Conservation (phyloP, 2,797 vertebrate species). For the Schizopygopsis malacanthus region DNA sequence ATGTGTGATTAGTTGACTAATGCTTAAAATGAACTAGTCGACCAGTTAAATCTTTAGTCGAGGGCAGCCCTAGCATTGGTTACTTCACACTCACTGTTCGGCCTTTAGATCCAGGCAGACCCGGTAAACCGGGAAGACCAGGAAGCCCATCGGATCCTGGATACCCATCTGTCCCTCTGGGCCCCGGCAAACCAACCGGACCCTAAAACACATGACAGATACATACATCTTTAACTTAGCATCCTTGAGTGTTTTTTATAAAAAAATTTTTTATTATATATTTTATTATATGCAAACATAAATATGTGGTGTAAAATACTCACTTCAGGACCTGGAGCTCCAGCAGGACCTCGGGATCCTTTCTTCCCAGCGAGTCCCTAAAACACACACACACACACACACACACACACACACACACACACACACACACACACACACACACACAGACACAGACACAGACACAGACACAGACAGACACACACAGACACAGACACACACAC, state of each 20-base stretch:
- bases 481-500: constrained; percentile 1
- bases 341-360: constrained; percentile 84
- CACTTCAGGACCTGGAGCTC: constrained; percentile 86
- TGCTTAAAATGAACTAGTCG: not conserved
- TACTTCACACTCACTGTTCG: constrained; percentile 47
- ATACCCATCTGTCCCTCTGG: constrained; percentile 82
- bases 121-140: constrained; percentile 83
- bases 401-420: constrained; percentile 14
- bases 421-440: constrained; percentile 1
- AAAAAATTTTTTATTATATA: not conserved
- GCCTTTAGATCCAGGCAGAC: constrained; percentile 83
- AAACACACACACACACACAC: constrained; percentile 61
- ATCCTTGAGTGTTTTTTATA: not conserved
- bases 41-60: no score
- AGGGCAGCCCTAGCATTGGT: no score
- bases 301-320: constrained; percentile 69
- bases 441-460: constrained; percentile 58
- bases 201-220: constrained; percentile 75
- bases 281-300: not conserved
- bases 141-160: constrained; percentile 81
- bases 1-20: not conserved
- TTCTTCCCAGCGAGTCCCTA: constrained; percentile 89
- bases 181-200: constrained; percentile 79
- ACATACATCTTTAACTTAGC: not conserved
- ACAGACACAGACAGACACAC: constrained; percentile 15